A percentile compares a stretch with the other conserved stretches of the same genome.
Conservation (phyloP, 1,140 invertebrate species). For the Octopus bimaculoides region DNA sequence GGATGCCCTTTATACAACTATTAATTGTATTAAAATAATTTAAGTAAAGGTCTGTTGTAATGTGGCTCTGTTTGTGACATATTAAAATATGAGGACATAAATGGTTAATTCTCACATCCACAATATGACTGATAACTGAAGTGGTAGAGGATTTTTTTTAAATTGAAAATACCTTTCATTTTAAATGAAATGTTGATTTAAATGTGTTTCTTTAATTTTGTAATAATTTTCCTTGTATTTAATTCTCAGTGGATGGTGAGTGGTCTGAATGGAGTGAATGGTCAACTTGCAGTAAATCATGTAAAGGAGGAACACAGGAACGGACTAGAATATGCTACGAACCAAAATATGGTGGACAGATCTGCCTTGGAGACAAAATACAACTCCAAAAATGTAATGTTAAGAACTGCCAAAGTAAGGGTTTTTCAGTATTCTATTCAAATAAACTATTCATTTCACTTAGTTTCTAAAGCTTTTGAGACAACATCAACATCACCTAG, state of each 20-base stretch:
- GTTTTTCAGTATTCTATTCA: background rate
- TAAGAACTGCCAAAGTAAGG: constrained; percentile 42
- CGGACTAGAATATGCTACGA: constrained; percentile 37
- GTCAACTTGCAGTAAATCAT: constrained; percentile 47
- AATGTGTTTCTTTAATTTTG: background rate
- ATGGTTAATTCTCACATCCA: too few relatives aligned
- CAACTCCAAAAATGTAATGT: constrained; percentile 40
- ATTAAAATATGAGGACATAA: too few relatives aligned
- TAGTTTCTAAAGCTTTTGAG: background rate
- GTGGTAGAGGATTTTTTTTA: too few relatives aligned
- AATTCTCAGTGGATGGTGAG: constrained; percentile 42
- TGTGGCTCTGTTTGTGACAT: too few relatives aligned
- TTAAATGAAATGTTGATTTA: too few relatives aligned
- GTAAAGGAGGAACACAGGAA: constrained; percentile 40
- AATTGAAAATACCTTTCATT: too few relatives aligned
- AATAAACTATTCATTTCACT: background rate
- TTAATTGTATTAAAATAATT: too few relatives aligned
- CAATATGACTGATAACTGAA: too few relatives aligned
- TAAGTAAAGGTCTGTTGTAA: too few relatives aligned
- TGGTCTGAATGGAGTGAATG: constrained; percentile 51
- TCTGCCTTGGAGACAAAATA: constrained; percentile 40
- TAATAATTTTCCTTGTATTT: background rate
- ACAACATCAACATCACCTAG: too few relatives aligned
- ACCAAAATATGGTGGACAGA: constrained; percentile 40
- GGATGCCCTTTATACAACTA: too few relatives aligned